Percentiles rank a stretch among this genome's conserved stretches.
Conservation (phyloP, 2,797 vertebrate species). For the Limnodromus scolopaceus region DNA sequence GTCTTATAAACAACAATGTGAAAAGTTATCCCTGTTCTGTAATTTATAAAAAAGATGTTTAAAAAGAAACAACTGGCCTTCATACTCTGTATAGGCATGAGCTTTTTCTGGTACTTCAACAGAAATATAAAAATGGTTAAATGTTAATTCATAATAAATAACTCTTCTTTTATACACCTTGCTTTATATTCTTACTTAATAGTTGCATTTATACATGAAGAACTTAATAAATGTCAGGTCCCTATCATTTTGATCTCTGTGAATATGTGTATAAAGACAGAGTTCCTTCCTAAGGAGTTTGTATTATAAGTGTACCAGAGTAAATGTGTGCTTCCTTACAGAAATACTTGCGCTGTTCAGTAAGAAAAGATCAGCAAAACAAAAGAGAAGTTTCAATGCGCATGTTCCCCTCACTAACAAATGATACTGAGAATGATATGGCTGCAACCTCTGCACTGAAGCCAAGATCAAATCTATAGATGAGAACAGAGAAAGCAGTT, state of each 20-base stretch:
- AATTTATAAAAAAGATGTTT: background rate
- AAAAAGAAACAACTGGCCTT: background rate
- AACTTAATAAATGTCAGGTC: background rate
- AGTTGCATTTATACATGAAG: background rate
- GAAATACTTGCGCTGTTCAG: background rate
- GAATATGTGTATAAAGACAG: background rate
- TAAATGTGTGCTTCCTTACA: background rate
- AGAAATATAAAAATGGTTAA: background rate
- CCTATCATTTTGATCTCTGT: background rate
- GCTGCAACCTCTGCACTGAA: background rate
- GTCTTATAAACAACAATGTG: background rate
- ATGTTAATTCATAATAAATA: background rate
- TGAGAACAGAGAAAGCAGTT: background rate
- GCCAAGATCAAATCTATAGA: background rate
- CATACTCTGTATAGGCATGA: background rate
- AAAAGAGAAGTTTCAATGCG: background rate
- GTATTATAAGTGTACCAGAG: background rate
- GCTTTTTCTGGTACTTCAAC: background rate
- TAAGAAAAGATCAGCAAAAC: background rate
- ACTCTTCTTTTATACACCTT: fast-evolving
- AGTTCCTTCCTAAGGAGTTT: background rate
- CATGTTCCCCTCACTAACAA: background rate
- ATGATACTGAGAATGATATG: background rate
- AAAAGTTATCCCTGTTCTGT: background rate
- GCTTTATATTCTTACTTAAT: background rate